Evolutionary conservation across 2,888 invertebrate genomes (phyloP), one percentile per base, ranked within the genome.

Genomic region (Scaptomyza polygonia): DNA sequence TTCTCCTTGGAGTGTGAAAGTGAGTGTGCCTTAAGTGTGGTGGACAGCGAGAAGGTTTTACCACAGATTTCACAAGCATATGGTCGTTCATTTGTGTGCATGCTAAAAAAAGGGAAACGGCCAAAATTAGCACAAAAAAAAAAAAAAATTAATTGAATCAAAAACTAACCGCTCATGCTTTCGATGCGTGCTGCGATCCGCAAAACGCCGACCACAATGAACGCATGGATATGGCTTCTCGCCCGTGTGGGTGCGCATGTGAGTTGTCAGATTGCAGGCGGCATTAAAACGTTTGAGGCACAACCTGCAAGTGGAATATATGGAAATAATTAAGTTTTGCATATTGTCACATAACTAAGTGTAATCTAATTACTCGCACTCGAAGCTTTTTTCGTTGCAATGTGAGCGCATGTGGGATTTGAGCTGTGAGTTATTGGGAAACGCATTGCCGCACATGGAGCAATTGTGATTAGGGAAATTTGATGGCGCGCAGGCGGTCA

Each of bases 31-130:
- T 89, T 88, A 2, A 89, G 63, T 0, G 90, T 86, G 8, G 90
- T 87, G 3, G 90, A 87, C 6, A 91, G 69, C 0, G 90, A 77
- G 65, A 91, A 91, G 2, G 79, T 51, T 55, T 91, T 91, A 3
- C 68, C 73, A 57, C 91, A 91, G 9, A 73, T 61, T 1, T 42
- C 16, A 43, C 91, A 91, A 2, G 59, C 48, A 44, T 89, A 91
- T 0, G 91, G 91, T 9, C 86, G 80, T 63, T 91, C 91, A 65
- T 91, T 90, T 0, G 91, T 91, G 47, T 91, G 91, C 54, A 86
- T 86, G 16, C 90, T 90, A 16, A 5, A 42, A 48, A 21, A 9
- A 36, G 8, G 2, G 7, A 6, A 0, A 25, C 12, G 5, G 21
- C 21, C 21, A 54, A 3, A 29, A 25, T 42, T 5, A 42, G 5